Evolutionary conservation across 2,888 invertebrate species (phyloP).

Genomic region (Yponomeuta plumbellus): DNA sequence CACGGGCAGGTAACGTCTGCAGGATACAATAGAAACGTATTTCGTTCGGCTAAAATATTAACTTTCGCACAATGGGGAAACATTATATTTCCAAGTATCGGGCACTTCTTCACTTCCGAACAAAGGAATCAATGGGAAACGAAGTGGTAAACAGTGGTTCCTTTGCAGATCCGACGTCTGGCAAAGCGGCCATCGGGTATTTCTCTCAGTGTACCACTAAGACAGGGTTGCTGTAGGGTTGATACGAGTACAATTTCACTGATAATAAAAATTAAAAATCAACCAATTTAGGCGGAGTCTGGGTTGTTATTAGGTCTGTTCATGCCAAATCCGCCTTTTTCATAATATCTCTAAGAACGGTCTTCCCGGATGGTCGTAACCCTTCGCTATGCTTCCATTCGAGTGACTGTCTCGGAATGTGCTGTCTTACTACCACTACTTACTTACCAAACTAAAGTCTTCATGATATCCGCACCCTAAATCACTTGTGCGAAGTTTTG

Average conservation of each 20-base stretch:
- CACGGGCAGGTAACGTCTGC: slow-evolving; percentile 62
- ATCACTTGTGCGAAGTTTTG: too few relatives aligned
- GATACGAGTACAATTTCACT: neutral
- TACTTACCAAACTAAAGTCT: too few relatives aligned
- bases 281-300: neutral
- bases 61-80: slow-evolving; percentile 64
- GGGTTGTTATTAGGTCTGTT: neutral
- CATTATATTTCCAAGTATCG: slow-evolving; percentile 72
- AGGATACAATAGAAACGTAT: slow-evolving; percentile 58
- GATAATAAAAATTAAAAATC: neutral
- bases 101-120: slow-evolving; percentile 73
- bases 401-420: too few relatives aligned
- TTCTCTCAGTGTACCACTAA: slow-evolving; percentile 19
- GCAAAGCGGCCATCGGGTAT: slow-evolving; percentile 34
- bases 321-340: too few relatives aligned
- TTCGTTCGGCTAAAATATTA: slow-evolving; percentile 72
- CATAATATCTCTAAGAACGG: too few relatives aligned
- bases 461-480: too few relatives aligned
- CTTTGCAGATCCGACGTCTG: slow-evolving; percentile 42
- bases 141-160: slow-evolving; percentile 72
- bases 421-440: too few relatives aligned
- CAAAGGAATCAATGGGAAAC: slow-evolving; percentile 69
- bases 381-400: too few relatives aligned
- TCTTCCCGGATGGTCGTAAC: too few relatives aligned
- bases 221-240: slow-evolving; percentile 3